phyloP scores from a whole-genome alignment of 2,888 invertebrate genomes.

The Leucophenga maculata region DNA sequence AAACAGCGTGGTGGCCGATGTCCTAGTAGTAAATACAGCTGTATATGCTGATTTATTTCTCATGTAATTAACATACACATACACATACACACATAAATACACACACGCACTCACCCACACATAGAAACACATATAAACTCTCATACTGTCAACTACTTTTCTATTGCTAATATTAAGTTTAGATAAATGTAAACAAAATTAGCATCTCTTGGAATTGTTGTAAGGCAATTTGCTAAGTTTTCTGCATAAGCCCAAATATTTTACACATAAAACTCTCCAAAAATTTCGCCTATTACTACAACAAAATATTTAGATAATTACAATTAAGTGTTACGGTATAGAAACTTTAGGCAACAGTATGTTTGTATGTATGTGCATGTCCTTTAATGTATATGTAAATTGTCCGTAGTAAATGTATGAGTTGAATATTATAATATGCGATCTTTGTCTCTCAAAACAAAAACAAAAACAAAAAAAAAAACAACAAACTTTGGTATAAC shows the following conservation, averaged over 20 bases:
- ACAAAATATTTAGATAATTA: no score
- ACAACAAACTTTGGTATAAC: no score
- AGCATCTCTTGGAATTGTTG: no score
- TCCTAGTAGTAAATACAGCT: neutral
- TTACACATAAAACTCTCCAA: no score
- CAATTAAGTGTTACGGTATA: neutral
- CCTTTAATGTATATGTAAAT: conserved; percentile 22
- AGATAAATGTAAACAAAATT: conserved; percentile 34
- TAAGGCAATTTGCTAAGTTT: no score
- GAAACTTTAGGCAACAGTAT: conserved; percentile 26
- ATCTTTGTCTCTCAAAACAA: neutral
- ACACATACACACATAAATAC: conserved; percentile 13
- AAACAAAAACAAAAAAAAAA: neutral
- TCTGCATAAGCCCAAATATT: neutral
- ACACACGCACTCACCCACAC: neutral
- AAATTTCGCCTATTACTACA: neutral
- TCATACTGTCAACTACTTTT: neutral
- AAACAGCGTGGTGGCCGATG: neutral
- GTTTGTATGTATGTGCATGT: conserved; percentile 36
- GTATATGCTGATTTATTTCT: neutral
- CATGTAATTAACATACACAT: conserved; percentile 6
- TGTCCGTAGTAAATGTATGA: no score
- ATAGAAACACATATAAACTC: neutral
- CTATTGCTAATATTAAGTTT: conserved; percentile 16
- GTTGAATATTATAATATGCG: no score